Base-by-base conservation (phyloP, 2,888 invertebrate genomes). In the Sceliomorpha sp. region DNA sequence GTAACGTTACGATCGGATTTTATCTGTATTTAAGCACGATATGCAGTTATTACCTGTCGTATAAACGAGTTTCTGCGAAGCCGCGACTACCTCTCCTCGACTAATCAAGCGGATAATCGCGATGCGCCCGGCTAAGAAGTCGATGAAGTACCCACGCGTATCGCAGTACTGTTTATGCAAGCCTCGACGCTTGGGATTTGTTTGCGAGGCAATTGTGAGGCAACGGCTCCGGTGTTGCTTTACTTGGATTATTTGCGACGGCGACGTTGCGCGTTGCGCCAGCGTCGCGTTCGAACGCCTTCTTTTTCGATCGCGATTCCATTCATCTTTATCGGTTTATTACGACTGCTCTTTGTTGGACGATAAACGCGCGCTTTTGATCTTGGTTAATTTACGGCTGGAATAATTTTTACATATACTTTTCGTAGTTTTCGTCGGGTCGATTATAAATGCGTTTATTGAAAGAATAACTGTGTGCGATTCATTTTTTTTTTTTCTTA, bases 71-170 rank as follows among this genome's bases (percentile, higher is more conserved):
- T 72, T 63, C 69, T 50, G 62, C 62, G 50, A 36, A 55, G n/a
- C n/a, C 58, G 48, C 50, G 59, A 50, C 56, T 60, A 51, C 73
- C 70, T 70, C 70, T 70, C 72, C 70, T 55, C 72, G 74, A 68
- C 68, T 72, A 75, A 75, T 73, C 75, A 64, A 70, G 44, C 70
- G 70, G 68, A 73, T 75, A 72, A 75, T 75, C 75, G 63, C 68
- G 72, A 70, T 68, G 59, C 53, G 60, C 56, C 59, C 66, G 68
- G 63, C 62, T 70, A 71, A 72, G 60, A 64, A 64, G 51, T 70
- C 69, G 71, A 71, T 71, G 67, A 72, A 72, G 72, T 69, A 72
- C 67, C 60, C 69, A 58, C 63, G 68, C 60, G 63, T 70, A 64
- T 70, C 63, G 58, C 47, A 63, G 59, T 59, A 64, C 69, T 64